These are phyloP conservation scores for Chlorodrepanis virens DNA, from an alignment of 2,113 vertebrate species.

Conservation along the genomic window DNA sequence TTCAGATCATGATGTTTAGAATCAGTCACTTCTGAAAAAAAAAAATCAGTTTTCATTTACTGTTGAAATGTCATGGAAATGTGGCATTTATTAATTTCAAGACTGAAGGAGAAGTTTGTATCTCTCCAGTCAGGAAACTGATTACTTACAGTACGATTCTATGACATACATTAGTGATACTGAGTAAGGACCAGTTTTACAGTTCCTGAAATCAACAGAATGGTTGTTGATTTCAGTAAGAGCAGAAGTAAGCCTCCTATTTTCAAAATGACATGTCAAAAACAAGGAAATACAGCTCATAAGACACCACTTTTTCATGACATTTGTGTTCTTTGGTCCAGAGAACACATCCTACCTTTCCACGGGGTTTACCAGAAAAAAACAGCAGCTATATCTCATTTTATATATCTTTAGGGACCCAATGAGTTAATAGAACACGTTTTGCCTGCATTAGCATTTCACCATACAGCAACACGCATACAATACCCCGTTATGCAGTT, in stretches of 20 bases:
- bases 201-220: neutral
- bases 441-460: constrained; percentile 28
- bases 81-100: neutral
- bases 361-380: neutral
- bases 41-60: neutral
- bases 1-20: neutral
- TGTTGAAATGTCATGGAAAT: neutral
- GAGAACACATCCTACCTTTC: neutral
- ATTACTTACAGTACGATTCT: neutral
- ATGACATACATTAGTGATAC: neutral
- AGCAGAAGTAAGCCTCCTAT: neutral
- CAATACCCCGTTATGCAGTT: constrained; percentile 24
- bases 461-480: neutral
- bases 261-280: neutral
- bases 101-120: neutral
- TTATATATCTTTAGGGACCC: neutral
- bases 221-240: neutral
- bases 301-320: neutral
- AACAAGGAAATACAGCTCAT: neutral
- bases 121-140: neutral
- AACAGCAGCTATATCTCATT: neutral
- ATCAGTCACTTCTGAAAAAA: neutral
- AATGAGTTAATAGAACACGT: neutral
- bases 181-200: neutral
- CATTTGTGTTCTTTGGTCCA: neutral